Evolutionary conservation across 2,888 invertebrate genomes (phyloP).

Genomic region (Venustoraphidia nigricollis): DNA sequence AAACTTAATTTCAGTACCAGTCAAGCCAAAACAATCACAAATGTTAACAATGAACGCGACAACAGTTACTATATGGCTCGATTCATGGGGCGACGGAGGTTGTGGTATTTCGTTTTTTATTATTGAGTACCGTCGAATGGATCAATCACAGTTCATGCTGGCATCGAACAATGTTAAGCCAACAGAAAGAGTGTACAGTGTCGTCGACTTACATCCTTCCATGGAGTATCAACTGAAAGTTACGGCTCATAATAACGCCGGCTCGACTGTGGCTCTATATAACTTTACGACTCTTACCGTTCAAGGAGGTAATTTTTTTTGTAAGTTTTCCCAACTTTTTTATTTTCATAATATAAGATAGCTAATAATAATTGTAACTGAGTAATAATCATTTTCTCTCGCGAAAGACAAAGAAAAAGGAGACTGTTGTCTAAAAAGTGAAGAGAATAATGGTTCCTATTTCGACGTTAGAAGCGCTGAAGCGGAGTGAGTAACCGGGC

Average conservation of each 20-base stretch:
- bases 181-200: slow-evolving; percentile 65
- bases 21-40: slow-evolving; percentile 64
- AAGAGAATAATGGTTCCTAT: too few species aligned
- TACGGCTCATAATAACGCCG: slow-evolving; percentile 76
- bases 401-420: too few species aligned
- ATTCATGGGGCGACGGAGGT: slow-evolving; percentile 80
- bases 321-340: background rate
- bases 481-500: too few species aligned
- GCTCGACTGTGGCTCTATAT: slow-evolving; percentile 66
- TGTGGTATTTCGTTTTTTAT: slow-evolving; percentile 77
- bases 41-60: slow-evolving; percentile 75
- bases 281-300: slow-evolving; percentile 71
- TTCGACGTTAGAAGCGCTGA: too few species aligned
- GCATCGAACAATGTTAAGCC: slow-evolving; percentile 71
- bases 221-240: slow-evolving; percentile 59
- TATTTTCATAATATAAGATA: too few species aligned
- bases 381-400: too few species aligned
- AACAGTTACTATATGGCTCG: slow-evolving; percentile 72
- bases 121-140: slow-evolving; percentile 57
- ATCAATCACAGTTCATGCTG: slow-evolving; percentile 56
- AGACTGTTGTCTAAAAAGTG: too few species aligned
- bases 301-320: slow-evolving; percentile 45
- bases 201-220: slow-evolving; percentile 60
- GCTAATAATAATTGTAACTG: too few species aligned
- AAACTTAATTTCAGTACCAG: slow-evolving; percentile 39